Base-by-base conservation (phyloP, 2,888 invertebrate species). In the Sphecodes monilicornis region DNA sequence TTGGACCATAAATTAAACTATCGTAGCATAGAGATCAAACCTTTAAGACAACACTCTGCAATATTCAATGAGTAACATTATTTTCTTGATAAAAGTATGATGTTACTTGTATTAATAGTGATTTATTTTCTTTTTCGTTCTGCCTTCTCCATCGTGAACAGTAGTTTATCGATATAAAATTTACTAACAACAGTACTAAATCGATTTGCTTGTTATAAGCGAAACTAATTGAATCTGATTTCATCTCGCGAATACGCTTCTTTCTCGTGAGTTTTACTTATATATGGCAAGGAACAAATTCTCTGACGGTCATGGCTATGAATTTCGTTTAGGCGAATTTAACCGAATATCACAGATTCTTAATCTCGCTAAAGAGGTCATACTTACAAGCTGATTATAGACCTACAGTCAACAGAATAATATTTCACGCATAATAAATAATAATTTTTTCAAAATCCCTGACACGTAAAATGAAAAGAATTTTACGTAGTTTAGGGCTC, bases 261-360 rank as follows among this genome's bases (percentile, higher is more conserved):
- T 66, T 32, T 60, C 18, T 36, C 36, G 57, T 41, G 68, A 50
- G 57, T 57, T 81, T 85, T 69, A 84, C 70, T 77, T 71, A 73
- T 76, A 32, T 64, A 77, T 64, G 36, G 29, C 69, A 66, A 78
- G 77, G 77, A 87, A 84, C 77, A 82, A 36, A 72, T 77, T 80
- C 60, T 50, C 60, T 50, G 71, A 29, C 70, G 60, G 60, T 73
- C 36, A 81, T 78, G 71, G 68, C 76, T 71, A 78, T 50, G 76
- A 75, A 76, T 84, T 78, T 46, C 76, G 36, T 74, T 79, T 79
- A 80, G 79, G 85, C 72, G 70, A 80, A 86, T 82, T 85, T 83
- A 82, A 82, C 36, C 73, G 73, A 80, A 46, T 78, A 87, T 86
- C 86, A 87, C 86, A 88, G 84, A 88, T 86, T 86, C 78, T 84